Conservation (phyloP, 1,140 invertebrate genomes). For the Drosophila ogumai region DNA sequence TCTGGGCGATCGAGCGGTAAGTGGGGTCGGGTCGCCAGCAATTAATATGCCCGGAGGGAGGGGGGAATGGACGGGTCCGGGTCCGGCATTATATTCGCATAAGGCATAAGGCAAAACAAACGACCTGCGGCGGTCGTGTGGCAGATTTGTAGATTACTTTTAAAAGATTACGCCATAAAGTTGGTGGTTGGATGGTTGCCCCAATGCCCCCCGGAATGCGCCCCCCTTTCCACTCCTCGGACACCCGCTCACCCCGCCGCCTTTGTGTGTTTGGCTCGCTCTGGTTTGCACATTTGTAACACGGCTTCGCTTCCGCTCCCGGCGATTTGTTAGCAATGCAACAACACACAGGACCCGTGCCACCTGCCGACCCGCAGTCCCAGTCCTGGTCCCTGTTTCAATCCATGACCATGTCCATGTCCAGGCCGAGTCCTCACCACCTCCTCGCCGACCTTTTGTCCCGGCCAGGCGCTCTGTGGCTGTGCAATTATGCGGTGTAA, state of each 20-base stretch:
- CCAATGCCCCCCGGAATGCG: constrained; percentile 11
- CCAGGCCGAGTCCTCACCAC: not conserved
- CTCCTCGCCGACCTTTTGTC: constrained; percentile 22
- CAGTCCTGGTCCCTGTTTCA: not conserved
- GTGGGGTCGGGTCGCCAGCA: constrained; percentile 80
- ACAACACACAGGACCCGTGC: constrained; percentile 54
- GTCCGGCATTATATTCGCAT: constrained; percentile 70
- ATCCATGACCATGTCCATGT: constrained; percentile 7
- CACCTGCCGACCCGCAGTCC: not conserved
- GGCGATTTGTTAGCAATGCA: constrained; percentile 81
- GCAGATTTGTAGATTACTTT: constrained; percentile 83
- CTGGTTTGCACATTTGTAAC: constrained; percentile 82
- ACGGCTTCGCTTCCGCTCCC: constrained; percentile 75
- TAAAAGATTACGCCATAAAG: constrained; percentile 82
- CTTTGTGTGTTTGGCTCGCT: constrained; percentile 36
- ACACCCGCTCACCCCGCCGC: not conserved
- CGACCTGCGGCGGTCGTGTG: constrained; percentile 77
- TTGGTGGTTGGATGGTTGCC: constrained; percentile 66
- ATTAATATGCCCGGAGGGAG: constrained; percentile 60
- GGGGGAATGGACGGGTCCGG: constrained; percentile 8
- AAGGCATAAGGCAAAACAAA: constrained; percentile 67
- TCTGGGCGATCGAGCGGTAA: constrained; percentile 94
- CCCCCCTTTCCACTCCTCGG: not conserved
- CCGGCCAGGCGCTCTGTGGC: constrained; percentile 63
- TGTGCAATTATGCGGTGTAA: constrained; percentile 84